phyloP scores from a whole-genome alignment of 2,888 invertebrate genomes.

The Thymelicus sylvestris region DNA sequence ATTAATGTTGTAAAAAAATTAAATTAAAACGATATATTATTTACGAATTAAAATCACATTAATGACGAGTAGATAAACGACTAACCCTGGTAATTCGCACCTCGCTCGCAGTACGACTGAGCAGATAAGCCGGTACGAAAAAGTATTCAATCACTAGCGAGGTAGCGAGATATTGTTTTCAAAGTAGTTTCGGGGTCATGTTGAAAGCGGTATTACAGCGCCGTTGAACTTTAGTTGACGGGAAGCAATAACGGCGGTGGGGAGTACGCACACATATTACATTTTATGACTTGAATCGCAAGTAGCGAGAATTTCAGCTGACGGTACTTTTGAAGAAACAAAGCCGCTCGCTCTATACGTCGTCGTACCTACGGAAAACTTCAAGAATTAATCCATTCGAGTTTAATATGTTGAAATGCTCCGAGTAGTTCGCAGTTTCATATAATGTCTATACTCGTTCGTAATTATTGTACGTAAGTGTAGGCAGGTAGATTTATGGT shows the following conservation, averaged over 20 bases:
- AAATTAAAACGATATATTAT: no score
- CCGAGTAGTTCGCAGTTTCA: constrained; percentile 18
- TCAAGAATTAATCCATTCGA: constrained; percentile 27
- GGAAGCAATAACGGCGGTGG: constrained; percentile 29
- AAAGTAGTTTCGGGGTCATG: constrained; percentile 36
- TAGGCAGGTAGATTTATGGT: background rate
- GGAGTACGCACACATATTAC: constrained; percentile 33
- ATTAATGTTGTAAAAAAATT: no score
- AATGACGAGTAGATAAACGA: no score
- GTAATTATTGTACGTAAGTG: constrained; percentile 8
- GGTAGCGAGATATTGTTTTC: constrained; percentile 37
- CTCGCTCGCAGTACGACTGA: background rate
- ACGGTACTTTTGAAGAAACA: constrained; percentile 41
- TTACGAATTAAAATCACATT: no score
- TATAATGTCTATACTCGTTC: constrained; percentile 21
- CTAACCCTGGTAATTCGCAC: no score
- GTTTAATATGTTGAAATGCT: constrained; percentile 30
- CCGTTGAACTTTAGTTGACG: constrained; percentile 28
- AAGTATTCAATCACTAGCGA: constrained; percentile 37
- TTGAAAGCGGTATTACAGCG: constrained; percentile 30
- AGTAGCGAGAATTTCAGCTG: constrained; percentile 38
- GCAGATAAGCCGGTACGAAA: constrained; percentile 10
- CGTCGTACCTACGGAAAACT: constrained; percentile 16
- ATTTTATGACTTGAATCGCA: constrained; percentile 36
- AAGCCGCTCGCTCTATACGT: constrained; percentile 16